phyloP scores from a whole-genome alignment of 2,888 invertebrate species.

The Melieria picta region DNA sequence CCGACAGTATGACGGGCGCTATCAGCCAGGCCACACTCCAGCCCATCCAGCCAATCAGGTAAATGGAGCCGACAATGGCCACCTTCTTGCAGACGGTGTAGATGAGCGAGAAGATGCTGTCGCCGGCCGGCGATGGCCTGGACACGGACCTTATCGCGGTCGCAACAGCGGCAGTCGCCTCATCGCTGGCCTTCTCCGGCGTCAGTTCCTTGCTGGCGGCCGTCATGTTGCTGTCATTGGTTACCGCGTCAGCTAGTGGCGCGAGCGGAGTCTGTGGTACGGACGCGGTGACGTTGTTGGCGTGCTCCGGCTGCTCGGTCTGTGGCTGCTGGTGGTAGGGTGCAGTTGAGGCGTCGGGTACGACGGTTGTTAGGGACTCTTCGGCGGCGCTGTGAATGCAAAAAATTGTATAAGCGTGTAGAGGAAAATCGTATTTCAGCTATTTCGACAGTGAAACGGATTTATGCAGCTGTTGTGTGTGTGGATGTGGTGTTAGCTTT shows the following conservation, averaged over 20 bases:
- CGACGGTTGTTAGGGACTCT: not conserved
- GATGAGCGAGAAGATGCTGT: constrained; percentile 70
- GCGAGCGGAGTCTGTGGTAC: constrained; percentile 24
- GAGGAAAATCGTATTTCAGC: not conserved
- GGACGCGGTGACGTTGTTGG: not conserved
- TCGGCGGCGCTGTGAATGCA: constrained; percentile 18
- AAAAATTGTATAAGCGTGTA: no score
- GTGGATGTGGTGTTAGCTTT: no score
- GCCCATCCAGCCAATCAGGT: constrained; percentile 85
- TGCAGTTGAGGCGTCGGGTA: not conserved
- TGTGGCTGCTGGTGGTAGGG: not conserved
- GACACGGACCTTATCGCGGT: not conserved
- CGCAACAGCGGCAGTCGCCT: constrained; percentile 5
- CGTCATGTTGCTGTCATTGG: constrained; percentile 34
- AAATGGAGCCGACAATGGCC: constrained; percentile 78
- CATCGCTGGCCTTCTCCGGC: constrained; percentile 26
- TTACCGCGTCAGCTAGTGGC: constrained; percentile 28
- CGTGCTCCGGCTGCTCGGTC: constrained; percentile 15
- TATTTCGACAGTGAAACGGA: not conserved
- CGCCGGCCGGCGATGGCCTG: constrained; percentile 46
- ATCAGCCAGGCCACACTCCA: constrained; percentile 86
- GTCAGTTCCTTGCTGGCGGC: constrained; percentile 41
- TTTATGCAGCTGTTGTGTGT: no score
- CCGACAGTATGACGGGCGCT: constrained; percentile 79
- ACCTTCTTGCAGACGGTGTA: constrained; percentile 76